Percentiles rank a stretch among this genome's conserved stretches.
These are phyloP conservation scores for Nibea coibor DNA, from an alignment of 2,113 vertebrate species.

Conservation along the genomic window DNA sequence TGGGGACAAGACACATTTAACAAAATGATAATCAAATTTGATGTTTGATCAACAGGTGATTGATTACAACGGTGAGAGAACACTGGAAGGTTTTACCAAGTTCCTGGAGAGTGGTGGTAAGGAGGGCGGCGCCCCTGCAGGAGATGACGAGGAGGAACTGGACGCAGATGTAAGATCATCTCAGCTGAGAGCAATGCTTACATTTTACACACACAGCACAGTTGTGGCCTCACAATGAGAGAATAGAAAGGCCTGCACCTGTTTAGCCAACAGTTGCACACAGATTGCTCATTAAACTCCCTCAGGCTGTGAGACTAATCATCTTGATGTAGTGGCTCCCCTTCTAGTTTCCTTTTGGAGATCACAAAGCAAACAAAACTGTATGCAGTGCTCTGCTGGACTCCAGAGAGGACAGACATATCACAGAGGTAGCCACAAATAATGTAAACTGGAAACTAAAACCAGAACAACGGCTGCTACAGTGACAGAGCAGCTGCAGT, in stretches of 20 bases:
- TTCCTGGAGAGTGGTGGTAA: constrained; percentile 96
- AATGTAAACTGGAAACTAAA: not conserved
- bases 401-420: not conserved
- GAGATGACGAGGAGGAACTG: constrained; percentile 82
- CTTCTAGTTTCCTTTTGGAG: not conserved
- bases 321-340: not conserved
- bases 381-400: not conserved
- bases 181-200: rapidly evolving
- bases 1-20: not conserved
- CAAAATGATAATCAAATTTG: not conserved
- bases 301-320: not conserved
- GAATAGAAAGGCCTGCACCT: not conserved
- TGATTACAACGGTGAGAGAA: constrained; percentile 97
- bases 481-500: not conserved
- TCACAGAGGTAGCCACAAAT: not conserved
- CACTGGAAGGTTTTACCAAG: constrained; percentile 94
- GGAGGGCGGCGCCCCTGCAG: constrained; percentile 90
- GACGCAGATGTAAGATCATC: constrained; percentile 75
- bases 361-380: not conserved
- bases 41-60: constrained; percentile 85
- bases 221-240: not conserved
- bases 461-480: not conserved
- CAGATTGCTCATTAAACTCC: not conserved
- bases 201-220: not conserved
- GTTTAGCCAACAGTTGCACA: not conserved